These are phyloP conservation scores for Catharus fuscescens DNA, from an alignment of 2,113 vertebrate genomes.

Conservation along the genomic window DNA sequence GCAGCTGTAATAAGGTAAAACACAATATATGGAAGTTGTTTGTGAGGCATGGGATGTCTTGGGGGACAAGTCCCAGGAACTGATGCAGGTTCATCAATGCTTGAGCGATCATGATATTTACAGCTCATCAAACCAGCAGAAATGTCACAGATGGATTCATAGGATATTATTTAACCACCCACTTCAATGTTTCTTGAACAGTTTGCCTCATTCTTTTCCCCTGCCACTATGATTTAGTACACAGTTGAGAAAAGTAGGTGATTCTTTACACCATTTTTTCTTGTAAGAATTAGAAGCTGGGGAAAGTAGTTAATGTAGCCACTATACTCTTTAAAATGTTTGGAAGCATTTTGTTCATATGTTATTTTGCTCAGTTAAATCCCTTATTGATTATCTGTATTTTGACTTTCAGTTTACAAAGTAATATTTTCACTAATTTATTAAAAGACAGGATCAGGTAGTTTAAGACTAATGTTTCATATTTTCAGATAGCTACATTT, in stretches of 20 bases:
- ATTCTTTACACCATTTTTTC: background rate
- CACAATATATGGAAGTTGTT: background rate
- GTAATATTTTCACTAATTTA: background rate
- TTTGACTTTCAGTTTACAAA: background rate
- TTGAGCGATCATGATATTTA: background rate
- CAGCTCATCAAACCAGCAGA: background rate
- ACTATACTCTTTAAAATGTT: background rate
- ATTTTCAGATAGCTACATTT: slow-evolving; percentile 12
- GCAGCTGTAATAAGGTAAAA: background rate
- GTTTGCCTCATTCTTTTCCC: background rate
- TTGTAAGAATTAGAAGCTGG: background rate
- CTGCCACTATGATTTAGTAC: background rate
- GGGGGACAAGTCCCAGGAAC: background rate
- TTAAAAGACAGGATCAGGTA: background rate
- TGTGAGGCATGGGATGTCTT: background rate
- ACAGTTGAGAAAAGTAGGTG: background rate
- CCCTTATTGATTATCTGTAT: background rate
- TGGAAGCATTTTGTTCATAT: background rate
- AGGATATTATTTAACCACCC: background rate
- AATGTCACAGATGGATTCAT: background rate
- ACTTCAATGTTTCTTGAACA: background rate
- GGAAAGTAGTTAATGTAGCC: background rate
- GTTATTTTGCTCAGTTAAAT: background rate
- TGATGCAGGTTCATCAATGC: background rate
- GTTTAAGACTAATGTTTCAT: background rate